A percentile compares a stretch with the other conserved stretches of the same genome.
Conservation (phyloP, 2,113 vertebrate genomes). For the Echinops telfairi region DNA sequence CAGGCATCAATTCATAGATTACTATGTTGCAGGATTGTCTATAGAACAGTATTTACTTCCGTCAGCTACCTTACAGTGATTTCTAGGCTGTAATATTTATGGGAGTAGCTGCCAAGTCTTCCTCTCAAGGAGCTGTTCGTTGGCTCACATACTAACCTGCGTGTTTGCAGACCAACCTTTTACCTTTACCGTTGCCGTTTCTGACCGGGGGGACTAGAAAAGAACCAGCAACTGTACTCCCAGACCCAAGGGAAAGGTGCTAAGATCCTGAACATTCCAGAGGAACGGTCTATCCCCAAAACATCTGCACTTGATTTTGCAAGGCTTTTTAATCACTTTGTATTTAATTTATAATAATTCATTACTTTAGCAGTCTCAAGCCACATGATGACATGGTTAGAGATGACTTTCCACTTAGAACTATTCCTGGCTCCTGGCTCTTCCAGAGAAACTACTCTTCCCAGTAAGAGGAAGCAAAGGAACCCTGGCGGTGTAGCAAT, state of each 20-base stretch:
- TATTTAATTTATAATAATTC: constrained; percentile 13
- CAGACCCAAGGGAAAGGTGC: neutral
- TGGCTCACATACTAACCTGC: neutral
- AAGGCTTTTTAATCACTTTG: constrained; percentile 33
- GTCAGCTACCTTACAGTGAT: neutral
- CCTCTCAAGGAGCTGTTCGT: neutral
- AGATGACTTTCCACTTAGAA: neutral
- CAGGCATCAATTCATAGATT: too few relatives aligned
- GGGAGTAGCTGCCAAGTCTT: neutral
- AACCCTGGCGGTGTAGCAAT: too few relatives aligned
- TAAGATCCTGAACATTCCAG: constrained; percentile 1
- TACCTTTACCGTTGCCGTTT: neutral
- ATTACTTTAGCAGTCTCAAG: constrained; percentile 52
- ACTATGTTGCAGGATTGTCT: too few relatives aligned
- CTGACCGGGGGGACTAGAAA: neutral
- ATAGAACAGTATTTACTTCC: too few relatives aligned
- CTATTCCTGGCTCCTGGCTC: constrained; percentile 11
- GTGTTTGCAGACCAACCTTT: neutral
- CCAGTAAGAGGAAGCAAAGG: neutral
- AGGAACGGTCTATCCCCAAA: neutral
- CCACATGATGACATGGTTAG: neutral
- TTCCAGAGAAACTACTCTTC: neutral
- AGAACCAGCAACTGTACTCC: neutral
- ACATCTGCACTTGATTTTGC: constrained; percentile 16
- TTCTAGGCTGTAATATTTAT: neutral